A percentile compares a stretch with the other conserved stretches of the same genome.
Evolutionary conservation across 2,888 invertebrate genomes (phyloP).

Genomic region (Brachycybe producta): DNA sequence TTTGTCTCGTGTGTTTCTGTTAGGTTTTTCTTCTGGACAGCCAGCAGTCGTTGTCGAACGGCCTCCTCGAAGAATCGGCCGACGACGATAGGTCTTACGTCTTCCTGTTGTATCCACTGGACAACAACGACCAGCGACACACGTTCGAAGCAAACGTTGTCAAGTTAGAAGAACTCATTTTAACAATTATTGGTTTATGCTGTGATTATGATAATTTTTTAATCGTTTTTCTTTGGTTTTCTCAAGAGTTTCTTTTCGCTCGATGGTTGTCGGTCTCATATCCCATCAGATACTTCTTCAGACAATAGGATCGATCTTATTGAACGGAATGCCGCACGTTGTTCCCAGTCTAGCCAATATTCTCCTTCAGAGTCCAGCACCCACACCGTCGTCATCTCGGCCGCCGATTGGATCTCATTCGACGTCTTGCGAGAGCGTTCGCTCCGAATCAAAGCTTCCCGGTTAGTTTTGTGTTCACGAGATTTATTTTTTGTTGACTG

Average conservation of each 20-base stretch:
- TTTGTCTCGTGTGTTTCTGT: conserved; percentile 16
- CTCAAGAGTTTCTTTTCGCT: conserved; percentile 66
- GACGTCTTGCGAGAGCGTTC: no score
- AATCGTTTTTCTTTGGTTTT: no score
- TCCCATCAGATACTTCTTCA: conserved; percentile 88
- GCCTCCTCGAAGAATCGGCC: conserved; percentile 22
- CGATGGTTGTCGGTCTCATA: conserved; percentile 71
- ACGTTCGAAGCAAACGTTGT: conserved; percentile 26
- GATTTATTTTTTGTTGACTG: conserved; percentile 5
- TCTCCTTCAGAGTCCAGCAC: conserved; percentile 31
- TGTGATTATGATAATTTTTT: neutral
- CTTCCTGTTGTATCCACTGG: conserved; percentile 62
- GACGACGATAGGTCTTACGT: conserved; percentile 74
- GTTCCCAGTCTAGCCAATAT: conserved; percentile 43
- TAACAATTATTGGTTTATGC: no score
- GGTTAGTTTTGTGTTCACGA: neutral
- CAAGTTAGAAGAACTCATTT: conserved; percentile 11
- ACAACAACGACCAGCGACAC: conserved; percentile 27
- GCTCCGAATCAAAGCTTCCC: neutral
- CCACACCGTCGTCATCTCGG: conserved; percentile 23
- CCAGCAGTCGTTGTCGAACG: conserved; percentile 34
- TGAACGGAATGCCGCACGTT: conserved; percentile 55
- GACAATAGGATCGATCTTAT: conserved; percentile 70
- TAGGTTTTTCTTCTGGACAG: conserved; percentile 49
- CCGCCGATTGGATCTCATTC: neutral